These are phyloP conservation scores for Dasyprocta punctata DNA, from an alignment of 2,113 vertebrate species.

Conservation along the genomic window DNA sequence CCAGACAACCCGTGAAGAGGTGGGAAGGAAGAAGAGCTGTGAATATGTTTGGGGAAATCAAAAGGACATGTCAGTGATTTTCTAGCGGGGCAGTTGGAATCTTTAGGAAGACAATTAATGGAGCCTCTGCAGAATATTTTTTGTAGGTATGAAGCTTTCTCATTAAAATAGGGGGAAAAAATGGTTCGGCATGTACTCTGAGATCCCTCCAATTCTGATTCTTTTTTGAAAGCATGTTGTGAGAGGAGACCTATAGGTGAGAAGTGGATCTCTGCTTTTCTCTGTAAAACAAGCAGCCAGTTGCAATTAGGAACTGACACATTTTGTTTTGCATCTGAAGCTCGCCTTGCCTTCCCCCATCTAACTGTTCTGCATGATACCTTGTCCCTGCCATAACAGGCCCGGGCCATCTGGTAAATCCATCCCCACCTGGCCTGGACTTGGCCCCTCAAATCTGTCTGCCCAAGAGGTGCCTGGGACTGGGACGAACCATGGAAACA, in stretches of 20 bases:
- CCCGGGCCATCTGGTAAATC: neutral
- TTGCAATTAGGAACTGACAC: neutral
- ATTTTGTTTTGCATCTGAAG: neutral
- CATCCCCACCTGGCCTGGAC: neutral
- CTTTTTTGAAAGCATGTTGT: constrained; percentile 75
- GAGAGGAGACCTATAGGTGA: constrained; percentile 68
- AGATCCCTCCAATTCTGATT: constrained; percentile 74
- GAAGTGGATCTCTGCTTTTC: constrained; percentile 57
- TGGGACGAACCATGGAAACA: neutral
- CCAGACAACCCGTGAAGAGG: constrained; percentile 8
- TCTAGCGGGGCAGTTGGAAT: constrained; percentile 53
- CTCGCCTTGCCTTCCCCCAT: neutral
- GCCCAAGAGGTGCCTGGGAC: neutral
- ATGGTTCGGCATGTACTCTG: constrained; percentile 42
- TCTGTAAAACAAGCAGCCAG: neutral
- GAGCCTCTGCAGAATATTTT: constrained; percentile 1
- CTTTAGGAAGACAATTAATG: constrained; percentile 58
- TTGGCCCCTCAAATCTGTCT: neutral
- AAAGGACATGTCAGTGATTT: constrained; percentile 58
- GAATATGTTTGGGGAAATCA: constrained; percentile 49
- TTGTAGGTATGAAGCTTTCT: constrained; percentile 44
- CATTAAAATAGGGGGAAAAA: constrained; percentile 57
- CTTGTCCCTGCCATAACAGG: neutral
- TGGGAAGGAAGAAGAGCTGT: neutral
- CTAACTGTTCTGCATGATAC: neutral